Conservation (phyloP, 2,113 vertebrate genomes). For the Colinus virginianus region DNA sequence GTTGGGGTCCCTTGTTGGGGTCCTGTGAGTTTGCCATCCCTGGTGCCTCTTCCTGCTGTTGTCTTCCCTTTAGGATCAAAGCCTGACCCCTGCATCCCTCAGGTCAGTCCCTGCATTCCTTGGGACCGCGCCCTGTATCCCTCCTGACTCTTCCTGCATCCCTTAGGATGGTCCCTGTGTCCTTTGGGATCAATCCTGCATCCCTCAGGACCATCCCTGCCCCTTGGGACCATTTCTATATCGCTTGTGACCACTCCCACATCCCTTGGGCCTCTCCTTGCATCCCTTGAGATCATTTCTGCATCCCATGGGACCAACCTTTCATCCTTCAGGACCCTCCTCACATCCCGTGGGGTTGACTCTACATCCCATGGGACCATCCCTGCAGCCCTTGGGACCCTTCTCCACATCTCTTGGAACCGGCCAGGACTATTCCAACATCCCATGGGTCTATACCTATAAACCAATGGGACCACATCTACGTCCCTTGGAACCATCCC, state of each 20-base stretch:
- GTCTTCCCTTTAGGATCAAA: background rate
- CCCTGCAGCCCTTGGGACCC: background rate
- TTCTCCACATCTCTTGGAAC: too few relatives aligned
- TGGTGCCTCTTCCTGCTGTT: fast-evolving
- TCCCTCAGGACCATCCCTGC: background rate
- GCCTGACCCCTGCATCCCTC: background rate
- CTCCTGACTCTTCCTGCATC: background rate
- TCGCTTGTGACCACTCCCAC: too few relatives aligned
- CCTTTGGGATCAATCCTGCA: background rate
- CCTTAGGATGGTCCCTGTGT: background rate
- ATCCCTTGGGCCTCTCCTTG: background rate
- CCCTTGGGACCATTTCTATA: background rate
- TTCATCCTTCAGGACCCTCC: background rate
- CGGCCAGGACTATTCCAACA: background rate
- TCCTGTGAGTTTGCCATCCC: fast-evolving
- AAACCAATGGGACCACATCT: too few relatives aligned
- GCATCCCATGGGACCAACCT: background rate
- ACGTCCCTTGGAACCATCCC: too few relatives aligned
- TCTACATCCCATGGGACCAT: background rate
- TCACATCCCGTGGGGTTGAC: background rate
- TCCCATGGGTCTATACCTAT: background rate
- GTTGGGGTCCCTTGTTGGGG: fast-evolving
- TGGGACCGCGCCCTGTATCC: background rate
- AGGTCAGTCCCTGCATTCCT: background rate
- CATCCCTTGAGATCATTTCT: background rate